phyloP scores from a whole-genome alignment of 2,797 vertebrate species.

The Gadopsis marmoratus region DNA sequence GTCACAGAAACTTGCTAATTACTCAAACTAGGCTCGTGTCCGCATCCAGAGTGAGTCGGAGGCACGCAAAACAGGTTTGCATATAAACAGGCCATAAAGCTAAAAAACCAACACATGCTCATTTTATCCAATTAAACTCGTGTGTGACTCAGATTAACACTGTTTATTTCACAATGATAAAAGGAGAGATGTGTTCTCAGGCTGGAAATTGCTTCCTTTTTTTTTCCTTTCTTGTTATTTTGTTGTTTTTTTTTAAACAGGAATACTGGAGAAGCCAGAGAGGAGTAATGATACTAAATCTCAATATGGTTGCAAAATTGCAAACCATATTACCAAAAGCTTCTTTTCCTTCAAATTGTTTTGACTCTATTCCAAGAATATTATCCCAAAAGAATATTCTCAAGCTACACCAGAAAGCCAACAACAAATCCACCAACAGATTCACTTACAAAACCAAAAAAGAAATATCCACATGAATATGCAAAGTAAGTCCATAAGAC shows the following conservation, averaged over 20 bases:
- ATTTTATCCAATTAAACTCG: slow-evolving; percentile 62
- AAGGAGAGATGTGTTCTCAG: slow-evolving; percentile 50
- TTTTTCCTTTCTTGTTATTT: not conserved
- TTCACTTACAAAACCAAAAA: slow-evolving; percentile 23
- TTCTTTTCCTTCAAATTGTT: slow-evolving; percentile 49
- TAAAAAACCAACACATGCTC: slow-evolving; percentile 62
- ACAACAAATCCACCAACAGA: slow-evolving; percentile 15
- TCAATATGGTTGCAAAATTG: slow-evolving; percentile 37
- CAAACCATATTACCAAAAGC: slow-evolving; percentile 27
- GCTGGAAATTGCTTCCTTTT: slow-evolving; percentile 47
- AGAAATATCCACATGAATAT: slow-evolving; percentile 43
- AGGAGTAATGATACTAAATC: slow-evolving; percentile 44
- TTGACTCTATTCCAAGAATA: slow-evolving; percentile 36
- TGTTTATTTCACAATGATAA: slow-evolving; percentile 53
- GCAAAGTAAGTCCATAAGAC: slow-evolving; percentile 51
- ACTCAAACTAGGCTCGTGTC: slow-evolving; percentile 58
- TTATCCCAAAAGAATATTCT: slow-evolving; percentile 45
- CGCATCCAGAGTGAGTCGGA: slow-evolving; percentile 37
- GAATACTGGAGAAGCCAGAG: slow-evolving; percentile 15
- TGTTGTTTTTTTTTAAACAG: not conserved
- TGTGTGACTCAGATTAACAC: slow-evolving; percentile 61
- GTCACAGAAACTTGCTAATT: slow-evolving; percentile 70
- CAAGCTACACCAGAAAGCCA: slow-evolving; percentile 23
- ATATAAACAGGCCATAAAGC: slow-evolving; percentile 64
- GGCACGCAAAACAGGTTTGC: slow-evolving; percentile 39